phyloP scores from a whole-genome alignment of 2,113 vertebrate genomes.

The Podilymbus podiceps region DNA sequence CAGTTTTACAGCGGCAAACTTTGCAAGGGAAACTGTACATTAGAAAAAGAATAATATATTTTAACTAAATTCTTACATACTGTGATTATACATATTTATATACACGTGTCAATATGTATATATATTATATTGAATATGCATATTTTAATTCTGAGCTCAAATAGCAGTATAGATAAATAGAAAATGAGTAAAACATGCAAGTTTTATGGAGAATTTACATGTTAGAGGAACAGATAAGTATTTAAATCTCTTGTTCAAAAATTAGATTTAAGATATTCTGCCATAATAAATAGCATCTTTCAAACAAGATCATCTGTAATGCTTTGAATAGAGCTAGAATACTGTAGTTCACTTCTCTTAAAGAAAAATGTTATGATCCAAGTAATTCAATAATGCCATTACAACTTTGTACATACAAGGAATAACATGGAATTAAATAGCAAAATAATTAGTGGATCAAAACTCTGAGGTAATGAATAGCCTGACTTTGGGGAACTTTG shows the following conservation, averaged over 20 bases:
- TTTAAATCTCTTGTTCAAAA: conserved; percentile 1
- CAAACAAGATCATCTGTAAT: not conserved
- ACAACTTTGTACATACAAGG: not conserved
- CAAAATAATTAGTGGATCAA: not conserved
- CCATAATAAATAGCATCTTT: not conserved
- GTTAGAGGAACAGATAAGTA: not conserved
- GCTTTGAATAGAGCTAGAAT: not conserved
- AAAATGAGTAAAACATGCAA: not conserved
- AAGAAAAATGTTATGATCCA: not conserved
- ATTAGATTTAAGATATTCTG: not conserved
- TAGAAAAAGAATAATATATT: not conserved
- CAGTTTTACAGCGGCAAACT: not conserved
- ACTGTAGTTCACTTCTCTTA: not conserved
- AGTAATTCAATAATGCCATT: not conserved
- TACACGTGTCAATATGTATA: not conserved
- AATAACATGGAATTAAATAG: not conserved
- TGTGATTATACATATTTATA: not conserved
- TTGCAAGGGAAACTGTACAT: not conserved
- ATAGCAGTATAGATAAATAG: not conserved
- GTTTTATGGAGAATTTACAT: not conserved
- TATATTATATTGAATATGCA: not conserved
- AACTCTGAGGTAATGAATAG: not conserved
- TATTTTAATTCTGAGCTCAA: not conserved
- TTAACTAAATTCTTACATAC: not conserved
- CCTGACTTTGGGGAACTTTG: not conserved